Evolutionary conservation across 2,113 vertebrate species (phyloP).

Genomic region (Reinhardtius hippoglossoides): DNA sequence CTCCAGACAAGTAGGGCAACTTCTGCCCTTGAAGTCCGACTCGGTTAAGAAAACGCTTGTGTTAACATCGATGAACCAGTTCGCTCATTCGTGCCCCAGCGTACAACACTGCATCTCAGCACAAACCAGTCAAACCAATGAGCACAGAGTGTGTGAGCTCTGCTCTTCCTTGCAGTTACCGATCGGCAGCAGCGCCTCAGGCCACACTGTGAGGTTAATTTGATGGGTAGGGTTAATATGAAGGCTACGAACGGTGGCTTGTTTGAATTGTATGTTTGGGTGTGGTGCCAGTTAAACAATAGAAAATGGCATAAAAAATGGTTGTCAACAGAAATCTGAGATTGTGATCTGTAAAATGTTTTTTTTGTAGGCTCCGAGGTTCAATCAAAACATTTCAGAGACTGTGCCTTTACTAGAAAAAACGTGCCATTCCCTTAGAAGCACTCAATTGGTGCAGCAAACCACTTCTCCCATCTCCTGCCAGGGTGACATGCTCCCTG

Average conservation of each 20-base stretch:
- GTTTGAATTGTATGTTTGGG: slow-evolving; percentile 12
- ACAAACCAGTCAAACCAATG: slow-evolving; percentile 66
- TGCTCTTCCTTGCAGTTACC: slow-evolving; percentile 28
- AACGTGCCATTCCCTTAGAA: too few species aligned
- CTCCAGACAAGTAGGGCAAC: slow-evolving; percentile 54
- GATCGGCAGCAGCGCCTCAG: slow-evolving; percentile 34
- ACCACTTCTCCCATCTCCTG: too few species aligned
- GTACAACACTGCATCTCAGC: slow-evolving; percentile 26
- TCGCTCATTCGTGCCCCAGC: slow-evolving; percentile 42
- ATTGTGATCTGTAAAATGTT: neutral
- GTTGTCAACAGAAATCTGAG: neutral
- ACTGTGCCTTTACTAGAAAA: too few species aligned
- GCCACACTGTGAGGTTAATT: slow-evolving; percentile 34
- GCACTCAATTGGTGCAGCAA: too few species aligned
- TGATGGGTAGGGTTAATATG: slow-evolving; percentile 32
- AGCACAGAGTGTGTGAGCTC: slow-evolving; percentile 40
- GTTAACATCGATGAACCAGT: slow-evolving; percentile 62
- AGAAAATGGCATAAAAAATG: neutral
- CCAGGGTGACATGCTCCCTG: too few species aligned
- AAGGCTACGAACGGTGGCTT: neutral
- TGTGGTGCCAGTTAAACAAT: slow-evolving; percentile 8
- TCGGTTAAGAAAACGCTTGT: slow-evolving; percentile 31
- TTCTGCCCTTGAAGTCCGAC: slow-evolving; percentile 47
- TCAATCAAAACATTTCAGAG: too few species aligned
- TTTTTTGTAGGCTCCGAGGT: too few species aligned